Percentiles rank a stretch among this genome's conserved stretches.
Evolutionary conservation across 2,888 invertebrate species (phyloP).

Genomic region (Laspeyria flexula): DNA sequence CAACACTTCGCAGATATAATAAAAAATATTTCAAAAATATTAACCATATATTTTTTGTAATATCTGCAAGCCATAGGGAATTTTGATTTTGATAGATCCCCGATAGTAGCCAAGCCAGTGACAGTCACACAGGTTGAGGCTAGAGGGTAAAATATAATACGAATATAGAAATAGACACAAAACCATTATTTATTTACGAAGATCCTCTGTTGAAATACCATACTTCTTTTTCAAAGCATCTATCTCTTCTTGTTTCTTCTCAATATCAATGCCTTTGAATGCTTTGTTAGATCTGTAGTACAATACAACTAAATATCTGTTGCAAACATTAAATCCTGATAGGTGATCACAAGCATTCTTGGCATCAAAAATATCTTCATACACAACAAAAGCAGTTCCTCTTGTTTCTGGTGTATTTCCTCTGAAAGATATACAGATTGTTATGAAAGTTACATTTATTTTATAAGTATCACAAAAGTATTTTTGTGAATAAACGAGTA

Average conservation of each 20-base stretch:
- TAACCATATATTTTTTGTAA: too few relatives aligned
- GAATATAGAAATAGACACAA: not conserved
- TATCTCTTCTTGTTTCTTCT: constrained; percentile 98
- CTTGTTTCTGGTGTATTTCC: constrained; percentile 99
- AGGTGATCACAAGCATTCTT: constrained; percentile 99
- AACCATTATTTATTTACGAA: constrained; percentile 72
- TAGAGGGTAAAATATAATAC: too few relatives aligned
- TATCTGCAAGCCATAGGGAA: too few relatives aligned
- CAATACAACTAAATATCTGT: constrained; percentile 98
- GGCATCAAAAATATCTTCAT: constrained; percentile 99
- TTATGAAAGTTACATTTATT: too few relatives aligned
- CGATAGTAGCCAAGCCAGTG: too few relatives aligned
- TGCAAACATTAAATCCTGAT: constrained; percentile 99
- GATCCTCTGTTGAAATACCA: constrained; percentile 89
- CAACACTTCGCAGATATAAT: too few relatives aligned
- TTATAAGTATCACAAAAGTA: too few relatives aligned
- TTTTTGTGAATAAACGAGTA: too few relatives aligned
- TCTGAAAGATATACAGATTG: constrained; percentile 74
- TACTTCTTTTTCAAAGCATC: constrained; percentile 98
- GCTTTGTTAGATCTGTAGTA: constrained; percentile 99
- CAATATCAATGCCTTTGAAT: constrained; percentile 97
- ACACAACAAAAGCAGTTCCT: constrained; percentile 99
- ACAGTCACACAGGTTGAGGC: too few relatives aligned
- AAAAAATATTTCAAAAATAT: too few relatives aligned
- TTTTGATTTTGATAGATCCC: too few relatives aligned